Evolutionary conservation across 2,113 vertebrate species (phyloP).

Genomic region (Neolamprologus toae): DNA sequence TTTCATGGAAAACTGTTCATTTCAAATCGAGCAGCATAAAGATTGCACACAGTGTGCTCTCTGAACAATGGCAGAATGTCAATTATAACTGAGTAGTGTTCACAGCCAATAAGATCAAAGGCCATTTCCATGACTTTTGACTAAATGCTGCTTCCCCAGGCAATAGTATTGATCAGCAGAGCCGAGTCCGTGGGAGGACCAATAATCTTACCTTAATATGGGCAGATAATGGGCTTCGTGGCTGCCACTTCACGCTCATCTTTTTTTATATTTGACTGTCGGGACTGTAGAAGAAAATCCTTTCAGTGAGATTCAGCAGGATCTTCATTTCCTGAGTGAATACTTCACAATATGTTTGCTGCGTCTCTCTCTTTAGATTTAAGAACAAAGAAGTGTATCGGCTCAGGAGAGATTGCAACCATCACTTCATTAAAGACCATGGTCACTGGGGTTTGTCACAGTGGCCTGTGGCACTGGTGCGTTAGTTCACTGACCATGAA

Average conservation of each 20-base stretch:
- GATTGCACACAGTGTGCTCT: background rate
- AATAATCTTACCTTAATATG: background rate
- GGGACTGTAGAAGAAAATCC: background rate
- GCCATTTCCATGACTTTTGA: background rate
- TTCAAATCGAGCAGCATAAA: background rate
- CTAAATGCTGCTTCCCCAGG: background rate
- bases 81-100: background rate
- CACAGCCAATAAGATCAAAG: background rate
- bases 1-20: background rate
- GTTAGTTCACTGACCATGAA: background rate
- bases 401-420: background rate
- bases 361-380: background rate
- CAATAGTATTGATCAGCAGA: background rate
- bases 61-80: background rate
- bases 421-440: background rate
- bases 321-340: background rate
- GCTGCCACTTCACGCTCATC: background rate
- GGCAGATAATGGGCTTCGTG: background rate
- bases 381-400: background rate
- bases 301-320: background rate
- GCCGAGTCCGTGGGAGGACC: background rate
- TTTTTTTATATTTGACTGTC: background rate
- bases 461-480: background rate
- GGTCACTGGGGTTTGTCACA: background rate
- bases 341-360: background rate